Base-by-base conservation (phyloP, 1,140 invertebrate species). In the Himalopsyche phryganea region DNA sequence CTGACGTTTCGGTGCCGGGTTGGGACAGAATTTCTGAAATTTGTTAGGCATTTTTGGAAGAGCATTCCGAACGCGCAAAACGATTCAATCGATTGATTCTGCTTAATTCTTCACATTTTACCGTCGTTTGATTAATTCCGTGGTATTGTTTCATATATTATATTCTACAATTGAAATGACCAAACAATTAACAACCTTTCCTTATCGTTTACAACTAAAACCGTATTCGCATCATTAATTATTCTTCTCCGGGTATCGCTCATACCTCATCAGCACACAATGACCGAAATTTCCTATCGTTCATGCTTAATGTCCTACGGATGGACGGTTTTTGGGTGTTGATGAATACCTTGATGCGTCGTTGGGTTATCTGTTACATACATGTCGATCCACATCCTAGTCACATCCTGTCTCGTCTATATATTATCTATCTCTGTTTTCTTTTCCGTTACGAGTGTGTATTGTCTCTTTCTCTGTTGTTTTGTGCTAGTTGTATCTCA, bases 381-480 rank as follows among this genome's bases (percentile, higher is more conserved):
- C 23, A 13, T 32, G 19, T 48, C 38, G 38, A 15, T 13, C 19
- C n/a, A n/a, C 10, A n/a, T 13, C 47, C 36, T 15, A n/a, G 7
- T 42, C 36, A 38, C 23, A 14, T 52, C 38, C 17, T 20, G 23
- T 47, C 13, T 15, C 20, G 23, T 45, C 14, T 35, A 20, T 44
- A 41, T 50, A 14, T 40, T 57, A 28, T 57, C 46, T 35, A 54
- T 36, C 42, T 57, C 54, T 57, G 47, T 56, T 56, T 63, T 58
- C 38, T 60, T 57, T 53, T 58, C 58, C 49, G 49, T 58, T 50
- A 57, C 44, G 46, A 60, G 62, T 64, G 62, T 64, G 62, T 64
- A 64, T 64, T 64, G 53, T 64, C 62, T 60, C 47, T 59, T 45
- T 63, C 55, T 51, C 62, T 64, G 62, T 64, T 60, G 62, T 64